Evolutionary conservation across 2,113 vertebrate genomes (phyloP), one percentile per base, ranked within the genome.

Genomic region (Syngnathoides biaculeatus): DNA sequence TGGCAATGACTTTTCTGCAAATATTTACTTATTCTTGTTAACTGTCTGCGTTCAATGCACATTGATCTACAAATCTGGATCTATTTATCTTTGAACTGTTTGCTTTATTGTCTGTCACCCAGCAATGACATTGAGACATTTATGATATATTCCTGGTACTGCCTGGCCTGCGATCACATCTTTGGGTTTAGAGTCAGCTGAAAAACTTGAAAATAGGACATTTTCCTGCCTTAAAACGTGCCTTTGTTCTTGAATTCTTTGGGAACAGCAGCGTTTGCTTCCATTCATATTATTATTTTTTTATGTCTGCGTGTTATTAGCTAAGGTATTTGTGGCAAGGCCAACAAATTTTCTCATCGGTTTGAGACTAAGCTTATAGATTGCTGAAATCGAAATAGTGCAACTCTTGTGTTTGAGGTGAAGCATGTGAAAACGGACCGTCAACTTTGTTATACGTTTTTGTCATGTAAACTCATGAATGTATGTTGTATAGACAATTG

Each of bases 401-500:
- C 58, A 55, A 64, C 50, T 53, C 62, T 17, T 14, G 62, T 67
- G 60, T 69, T 70, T 5, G 11, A 40, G 48, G 15, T 20, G 4
- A 61, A 38, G 65, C 68, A 69, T 58, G 48, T 43, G 67, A 68
- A 79, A 67, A 67, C 73, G 64, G 48, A 67, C 68, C 61, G 65
- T 60, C 24, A 35, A 56, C 78, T 79, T 64, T 78, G 62, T 72
- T 47, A 79, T 70, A 84, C 88, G 89, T 92, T 88, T 89, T 90
- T 78, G 26, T 89, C 89, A 82, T 11, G 88, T 91, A 92, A 93
- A 90, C 91, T 92, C 92, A 90, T 92, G 95, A 98, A 97, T 98
- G 95, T 96, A 94, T 98, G 96, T 96, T 94, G 93, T 93, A 92
- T 86, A 87, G 88, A 87, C 91, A 89, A 93, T 88, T 87, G 45